phyloP scores from a whole-genome alignment of 1,140 invertebrate genomes.

The Pseudomyrmex dendroicus region DNA sequence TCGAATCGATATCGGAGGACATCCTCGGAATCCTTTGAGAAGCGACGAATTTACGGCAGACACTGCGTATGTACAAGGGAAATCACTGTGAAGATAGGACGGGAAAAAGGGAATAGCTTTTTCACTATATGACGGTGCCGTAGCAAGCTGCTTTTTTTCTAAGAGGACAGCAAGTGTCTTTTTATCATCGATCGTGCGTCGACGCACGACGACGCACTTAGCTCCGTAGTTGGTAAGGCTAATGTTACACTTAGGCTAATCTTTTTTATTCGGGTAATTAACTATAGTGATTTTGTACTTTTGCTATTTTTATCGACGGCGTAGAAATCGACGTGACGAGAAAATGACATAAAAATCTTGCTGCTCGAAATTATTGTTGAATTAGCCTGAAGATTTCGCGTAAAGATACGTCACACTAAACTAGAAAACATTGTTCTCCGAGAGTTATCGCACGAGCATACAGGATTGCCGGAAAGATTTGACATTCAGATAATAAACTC shows the following conservation, averaged over 20 bases:
- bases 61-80: constrained; percentile 4
- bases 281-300: constrained; percentile 73
- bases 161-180: constrained; percentile 41
- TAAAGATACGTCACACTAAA: background rate
- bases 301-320: constrained; percentile 63
- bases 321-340: constrained; percentile 41
- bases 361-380: constrained; percentile 9
- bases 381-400: background rate
- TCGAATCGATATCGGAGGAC: constrained; percentile 19
- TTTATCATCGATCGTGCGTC: constrained; percentile 47
- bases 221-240: constrained; percentile 73
- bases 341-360: constrained; percentile 35
- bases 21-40: constrained; percentile 36
- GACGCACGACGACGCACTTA: constrained; percentile 65
- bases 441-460: background rate
- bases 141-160: constrained; percentile 49
- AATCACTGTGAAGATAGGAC: constrained; percentile 13
- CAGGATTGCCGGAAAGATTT: background rate
- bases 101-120: constrained; percentile 13
- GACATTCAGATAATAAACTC: background rate
- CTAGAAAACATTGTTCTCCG: background rate
- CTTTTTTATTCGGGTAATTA: constrained; percentile 73
- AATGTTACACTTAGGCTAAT: constrained; percentile 68
- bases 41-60: constrained; percentile 43
- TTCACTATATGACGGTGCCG: constrained; percentile 43